Percentiles rank a stretch among this genome's conserved stretches.
Conservation (phyloP, 2,888 invertebrate species). For the Macrophya alboannulata region DNA sequence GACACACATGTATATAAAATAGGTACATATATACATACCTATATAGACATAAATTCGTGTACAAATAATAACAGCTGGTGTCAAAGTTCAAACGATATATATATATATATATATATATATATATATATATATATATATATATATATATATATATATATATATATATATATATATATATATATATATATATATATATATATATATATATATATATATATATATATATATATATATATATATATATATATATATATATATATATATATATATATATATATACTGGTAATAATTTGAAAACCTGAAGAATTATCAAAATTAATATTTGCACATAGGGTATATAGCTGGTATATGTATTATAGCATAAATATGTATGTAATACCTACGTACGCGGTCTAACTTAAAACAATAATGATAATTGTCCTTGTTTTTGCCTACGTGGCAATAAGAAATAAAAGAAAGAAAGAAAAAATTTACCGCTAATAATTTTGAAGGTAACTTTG, state of each 20-base stretch:
- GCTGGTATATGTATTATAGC: neutral
- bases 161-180: neutral
- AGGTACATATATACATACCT: neutral
- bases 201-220: neutral
- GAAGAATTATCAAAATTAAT: neutral
- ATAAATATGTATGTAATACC: no score
- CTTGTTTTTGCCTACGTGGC: neutral
- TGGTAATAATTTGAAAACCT: neutral
- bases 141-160: neutral
- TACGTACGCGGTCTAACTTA: neutral
- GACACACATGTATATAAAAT: neutral
- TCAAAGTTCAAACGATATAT: neutral
- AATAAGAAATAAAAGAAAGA: neutral
- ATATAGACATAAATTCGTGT: neutral
- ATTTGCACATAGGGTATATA: neutral
- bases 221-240: neutral
- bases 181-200: neutral
- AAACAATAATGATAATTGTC: constrained; percentile 16
- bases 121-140: neutral
- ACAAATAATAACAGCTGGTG: neutral
- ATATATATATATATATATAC: neutral
- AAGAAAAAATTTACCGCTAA: neutral
- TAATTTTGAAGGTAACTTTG: constrained; percentile 29
- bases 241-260: neutral
- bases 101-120: neutral